Percentiles rank a stretch among this genome's conserved stretches.
phyloP scores from a whole-genome alignment of 2,888 invertebrate genomes.

The Drosophila leonis region DNA sequence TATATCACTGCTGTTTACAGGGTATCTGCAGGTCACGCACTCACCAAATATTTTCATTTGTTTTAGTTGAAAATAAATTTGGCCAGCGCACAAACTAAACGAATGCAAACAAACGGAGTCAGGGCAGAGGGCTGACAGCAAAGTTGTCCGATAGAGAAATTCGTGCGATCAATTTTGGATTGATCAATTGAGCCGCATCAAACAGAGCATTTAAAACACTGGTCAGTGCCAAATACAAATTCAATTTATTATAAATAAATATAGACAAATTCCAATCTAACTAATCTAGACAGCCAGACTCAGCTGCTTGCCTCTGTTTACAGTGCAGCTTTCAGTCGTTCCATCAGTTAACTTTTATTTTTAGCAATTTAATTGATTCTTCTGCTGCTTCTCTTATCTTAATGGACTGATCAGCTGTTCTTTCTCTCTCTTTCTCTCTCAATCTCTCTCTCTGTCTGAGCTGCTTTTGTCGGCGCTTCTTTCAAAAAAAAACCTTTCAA shows the following conservation, averaged over 20 bases:
- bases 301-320: not conserved
- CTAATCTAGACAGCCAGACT: not conserved
- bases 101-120: constrained; percentile 44
- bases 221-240: not conserved
- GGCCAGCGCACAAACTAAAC: constrained; percentile 44
- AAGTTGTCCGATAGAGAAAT: not conserved
- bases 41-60: not conserved
- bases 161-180: not conserved
- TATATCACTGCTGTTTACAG: not conserved
- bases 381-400: not conserved
- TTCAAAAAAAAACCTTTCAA: constrained; percentile 20
- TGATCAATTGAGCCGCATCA: not conserved
- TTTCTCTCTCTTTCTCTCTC: not conserved
- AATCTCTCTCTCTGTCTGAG: not conserved
- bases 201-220: not conserved
- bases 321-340: not conserved
- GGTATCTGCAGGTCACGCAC: not conserved
- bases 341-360: not conserved
- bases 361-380: not conserved
- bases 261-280: not conserved
- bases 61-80: constrained; percentile 53
- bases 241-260: not conserved
- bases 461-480: not conserved
- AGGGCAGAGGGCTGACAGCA: not conserved
- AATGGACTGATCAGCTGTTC: not conserved